These are phyloP conservation scores for Eristalis tenax DNA, from an alignment of 2,888 invertebrate genomes.

Conservation along the genomic window DNA sequence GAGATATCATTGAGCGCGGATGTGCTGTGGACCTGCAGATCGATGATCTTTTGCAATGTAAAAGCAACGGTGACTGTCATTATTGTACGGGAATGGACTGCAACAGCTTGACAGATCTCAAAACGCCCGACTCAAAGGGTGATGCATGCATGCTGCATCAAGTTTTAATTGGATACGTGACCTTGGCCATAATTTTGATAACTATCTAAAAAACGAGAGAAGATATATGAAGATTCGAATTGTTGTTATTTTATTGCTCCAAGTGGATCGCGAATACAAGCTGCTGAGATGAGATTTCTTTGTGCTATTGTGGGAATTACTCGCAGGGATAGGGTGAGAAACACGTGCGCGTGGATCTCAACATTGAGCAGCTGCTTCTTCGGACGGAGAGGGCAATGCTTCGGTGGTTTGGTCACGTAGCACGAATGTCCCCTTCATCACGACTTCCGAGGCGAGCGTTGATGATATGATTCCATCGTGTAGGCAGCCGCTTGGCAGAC, in stretches of 20 bases:
- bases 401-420: too few species aligned
- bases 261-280: too few species aligned
- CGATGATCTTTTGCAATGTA: conserved; percentile 34
- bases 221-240: neutral
- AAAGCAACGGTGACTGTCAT: conserved; percentile 7
- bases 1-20: conserved; percentile 46
- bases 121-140: neutral
- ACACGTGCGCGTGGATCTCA: too few species aligned
- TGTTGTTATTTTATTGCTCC: neutral
- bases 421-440: too few species aligned
- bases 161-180: neutral
- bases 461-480: too few species aligned
- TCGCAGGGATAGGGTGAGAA: too few species aligned
- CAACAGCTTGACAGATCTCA: conserved; percentile 1
- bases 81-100: conserved; percentile 56
- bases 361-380: too few species aligned
- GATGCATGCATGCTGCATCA: neutral
- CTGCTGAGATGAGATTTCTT: too few species aligned
- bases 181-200: neutral
- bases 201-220: neutral
- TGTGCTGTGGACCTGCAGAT: conserved; percentile 47
- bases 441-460: too few species aligned
- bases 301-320: too few species aligned
- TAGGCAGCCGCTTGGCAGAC: too few species aligned
- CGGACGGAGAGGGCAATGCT: too few species aligned